Evolutionary conservation across 64 coral and sea anemone species (phyloP).

Genomic region (Dendronephthya gigantea): DNA sequence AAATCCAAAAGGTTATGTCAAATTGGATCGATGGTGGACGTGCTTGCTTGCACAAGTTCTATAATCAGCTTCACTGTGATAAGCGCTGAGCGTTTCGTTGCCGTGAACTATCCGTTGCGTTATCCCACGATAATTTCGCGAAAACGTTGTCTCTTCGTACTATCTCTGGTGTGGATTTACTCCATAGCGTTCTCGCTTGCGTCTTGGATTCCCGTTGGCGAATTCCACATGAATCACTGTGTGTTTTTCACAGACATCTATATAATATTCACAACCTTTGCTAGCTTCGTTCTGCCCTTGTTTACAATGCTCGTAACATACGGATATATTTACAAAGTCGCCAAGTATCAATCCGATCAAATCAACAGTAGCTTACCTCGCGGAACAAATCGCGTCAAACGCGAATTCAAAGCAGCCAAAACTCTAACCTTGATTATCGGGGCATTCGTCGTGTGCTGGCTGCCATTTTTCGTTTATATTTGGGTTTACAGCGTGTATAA

Average conservation of each 20-base stretch:
- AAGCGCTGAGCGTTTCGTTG: background rate
- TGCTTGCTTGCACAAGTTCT: background rate
- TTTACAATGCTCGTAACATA: background rate
- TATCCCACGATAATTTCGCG: background rate
- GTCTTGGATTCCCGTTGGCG: background rate
- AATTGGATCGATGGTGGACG: background rate
- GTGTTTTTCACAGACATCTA: background rate
- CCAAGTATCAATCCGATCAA: background rate
- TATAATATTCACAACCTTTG: background rate
- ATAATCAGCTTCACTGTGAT: background rate
- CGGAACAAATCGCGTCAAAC: background rate
- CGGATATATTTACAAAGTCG: background rate
- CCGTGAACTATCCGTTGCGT: constrained; percentile 1
- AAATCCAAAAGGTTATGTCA: background rate
- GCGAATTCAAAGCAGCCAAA: constrained; percentile 11
- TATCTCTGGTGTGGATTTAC: background rate
- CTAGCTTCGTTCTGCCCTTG: background rate
- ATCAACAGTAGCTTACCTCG: background rate
- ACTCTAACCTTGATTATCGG: background rate
- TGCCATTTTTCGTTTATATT: background rate
- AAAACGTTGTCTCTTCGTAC: background rate
- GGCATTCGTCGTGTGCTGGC: background rate
- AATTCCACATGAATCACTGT: background rate
- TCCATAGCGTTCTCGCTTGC: background rate
- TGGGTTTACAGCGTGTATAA: background rate